Conservation (phyloP, 1,140 invertebrate genomes). For the Ericerus pela region DNA sequence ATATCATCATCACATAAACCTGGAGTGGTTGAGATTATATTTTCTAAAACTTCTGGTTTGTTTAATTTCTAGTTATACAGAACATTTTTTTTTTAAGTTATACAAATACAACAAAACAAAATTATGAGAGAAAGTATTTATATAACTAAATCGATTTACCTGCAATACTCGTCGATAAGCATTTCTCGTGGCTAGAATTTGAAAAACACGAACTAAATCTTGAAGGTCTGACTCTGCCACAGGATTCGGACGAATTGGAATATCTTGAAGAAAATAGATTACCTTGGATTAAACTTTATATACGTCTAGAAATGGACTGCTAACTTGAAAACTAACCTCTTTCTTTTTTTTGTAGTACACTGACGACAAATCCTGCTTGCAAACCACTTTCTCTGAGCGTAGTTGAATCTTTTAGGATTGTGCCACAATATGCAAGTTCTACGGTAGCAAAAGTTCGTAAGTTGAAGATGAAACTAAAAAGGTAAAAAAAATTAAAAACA, state of each 20-base stretch:
- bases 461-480: not conserved
- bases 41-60: slow-evolving; percentile 37
- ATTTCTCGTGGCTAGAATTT: not conserved
- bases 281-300: not conserved
- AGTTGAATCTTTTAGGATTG: not conserved
- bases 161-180: not conserved
- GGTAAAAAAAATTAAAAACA: not conserved
- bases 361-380: not conserved
- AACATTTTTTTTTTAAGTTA: too few relatives aligned
- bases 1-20: slow-evolving; percentile 36
- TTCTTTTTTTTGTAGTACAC: slow-evolving; percentile 11
- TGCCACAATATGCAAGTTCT: slow-evolving; percentile 3
- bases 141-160: not conserved
- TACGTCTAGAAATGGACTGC: not conserved
- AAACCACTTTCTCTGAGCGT: not conserved
- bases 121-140: too few relatives aligned
- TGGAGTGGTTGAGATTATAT: slow-evolving; percentile 38
- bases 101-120: too few relatives aligned
- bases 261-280: not conserved
- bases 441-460: not conserved
- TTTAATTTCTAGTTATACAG: slow-evolving; percentile 32
- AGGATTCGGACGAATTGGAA: not conserved
- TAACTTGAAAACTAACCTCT: not conserved
- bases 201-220: slow-evolving; percentile 9
- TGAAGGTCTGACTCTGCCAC: not conserved